These are phyloP conservation scores for Aleadryas rufinucha DNA, from an alignment of 2,113 vertebrate species.

Conservation along the genomic window DNA sequence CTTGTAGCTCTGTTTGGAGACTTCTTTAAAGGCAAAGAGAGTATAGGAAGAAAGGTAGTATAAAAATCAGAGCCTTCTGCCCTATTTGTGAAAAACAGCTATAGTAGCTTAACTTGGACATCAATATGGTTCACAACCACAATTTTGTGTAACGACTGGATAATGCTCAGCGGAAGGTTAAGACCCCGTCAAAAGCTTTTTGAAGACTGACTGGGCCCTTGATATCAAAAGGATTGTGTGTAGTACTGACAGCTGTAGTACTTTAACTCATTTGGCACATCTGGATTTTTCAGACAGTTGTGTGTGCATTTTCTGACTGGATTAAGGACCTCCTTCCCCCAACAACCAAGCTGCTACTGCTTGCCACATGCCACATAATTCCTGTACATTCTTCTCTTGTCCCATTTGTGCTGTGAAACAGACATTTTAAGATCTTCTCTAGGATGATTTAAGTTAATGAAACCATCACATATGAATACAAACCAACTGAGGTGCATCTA, in stretches of 20 bases:
- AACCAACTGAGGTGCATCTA: not conserved
- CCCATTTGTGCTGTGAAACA: not conserved
- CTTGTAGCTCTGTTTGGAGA: not conserved
- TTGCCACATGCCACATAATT: not conserved
- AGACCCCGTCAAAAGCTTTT: not conserved
- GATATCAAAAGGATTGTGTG: not conserved
- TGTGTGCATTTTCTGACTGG: not conserved
- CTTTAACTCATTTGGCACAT: not conserved
- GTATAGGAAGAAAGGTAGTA: not conserved
- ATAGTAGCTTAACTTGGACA: not conserved
- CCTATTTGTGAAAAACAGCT: not conserved
- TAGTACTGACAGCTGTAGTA: not conserved
- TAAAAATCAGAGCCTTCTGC: not conserved
- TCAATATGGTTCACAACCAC: not conserved
- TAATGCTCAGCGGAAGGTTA: not conserved
- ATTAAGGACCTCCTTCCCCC: not conserved
- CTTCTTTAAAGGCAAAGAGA: not conserved
- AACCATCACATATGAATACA: not conserved
- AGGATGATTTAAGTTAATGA: not conserved
- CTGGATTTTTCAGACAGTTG: not conserved
- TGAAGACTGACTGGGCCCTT: not conserved
- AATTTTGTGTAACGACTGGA: not conserved
- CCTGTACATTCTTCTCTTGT: fast-evolving
- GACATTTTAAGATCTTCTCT: not conserved
- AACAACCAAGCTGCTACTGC: not conserved